Base-by-base conservation (phyloP, 2,113 vertebrate genomes). In the Pseudopodoces humilis region DNA sequence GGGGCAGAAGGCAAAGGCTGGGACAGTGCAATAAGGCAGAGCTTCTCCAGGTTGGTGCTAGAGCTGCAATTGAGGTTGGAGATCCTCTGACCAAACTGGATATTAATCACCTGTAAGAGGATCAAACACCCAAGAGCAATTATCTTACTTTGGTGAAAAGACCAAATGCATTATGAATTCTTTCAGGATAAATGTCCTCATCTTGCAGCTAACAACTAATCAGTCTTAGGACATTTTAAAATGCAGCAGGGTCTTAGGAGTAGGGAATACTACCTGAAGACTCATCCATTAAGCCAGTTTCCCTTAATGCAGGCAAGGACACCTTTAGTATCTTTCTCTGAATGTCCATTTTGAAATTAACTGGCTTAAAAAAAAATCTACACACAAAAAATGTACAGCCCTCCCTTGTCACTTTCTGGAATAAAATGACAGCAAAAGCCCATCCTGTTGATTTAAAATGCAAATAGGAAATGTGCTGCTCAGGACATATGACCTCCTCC, bases 371-470 rank as follows among this genome's bases (percentile, higher is more conserved):
- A 86, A 60, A 82, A 59, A 89, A 31, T 11, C 24, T 64, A 9
- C 44, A 27, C 11, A 28, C 19, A 59, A 52, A 85, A 91, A 72
- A 60, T 47, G 10, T 21, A 25, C n/a, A 86, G n/a, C 21, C 3
- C 8, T 75, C 50, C 10, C 75, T 83, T 72, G 55, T 83, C 86
- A 79, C 41, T 65, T 91, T 83, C 30, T 83, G 28, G 44, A 71
- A 96, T 56, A 84, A 82, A 97, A 65, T 86, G 60, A 69, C 83
- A 92, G 22, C 41, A 75, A 62, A 91, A 49, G 6, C 41, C 90
- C 49, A 86, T 70, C n/a, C 22, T 69, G 39, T 94, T 97, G 68
- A 88, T 92, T 95, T 96, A 92, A 95, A 96, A 97, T 95, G 75
- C 46, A 97, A 94, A 80, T 64, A 85, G 44, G 62, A 89, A 94